Base-by-base conservation (phyloP, 2,113 vertebrate species). In the Sturnira hondurensis region DNA sequence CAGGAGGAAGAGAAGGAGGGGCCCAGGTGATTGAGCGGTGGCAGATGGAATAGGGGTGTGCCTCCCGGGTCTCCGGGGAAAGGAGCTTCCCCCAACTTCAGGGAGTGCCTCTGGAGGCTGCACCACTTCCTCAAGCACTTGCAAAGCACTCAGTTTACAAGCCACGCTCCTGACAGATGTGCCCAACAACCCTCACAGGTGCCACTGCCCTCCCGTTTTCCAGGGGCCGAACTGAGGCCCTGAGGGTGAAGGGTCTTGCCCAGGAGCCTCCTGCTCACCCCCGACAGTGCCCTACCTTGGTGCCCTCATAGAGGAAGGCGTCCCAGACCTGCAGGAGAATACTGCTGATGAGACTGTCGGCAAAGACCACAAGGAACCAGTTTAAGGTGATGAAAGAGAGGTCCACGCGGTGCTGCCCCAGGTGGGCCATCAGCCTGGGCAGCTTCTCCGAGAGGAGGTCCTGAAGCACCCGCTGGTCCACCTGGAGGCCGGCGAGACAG, bases 351-450 rank as follows among this genome's bases (percentile, higher is more conserved):
- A 99, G 98, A 95, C 98, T 99, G 98, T 99, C 99, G 47, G 99
- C 99, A 86, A 99, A 99, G 70, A 98, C 97, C 97, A 99, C 99
- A 63, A 99, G 98, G 98, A 99, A 99, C 99, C 99, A 99, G 97
- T 99, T 99, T 97, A 99, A 99, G 65, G 99, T 99, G 97, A 99
- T 96, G 43, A 99, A 98, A 2, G 99, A 99, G 36, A 99, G 98
- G 65, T 99, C 99, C 36, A 99, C 98, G 2, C 0, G 96, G 97
- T 99, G 97, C 11, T 98, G 98, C 28, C 99, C 98, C 56, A 99
- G 98, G 97, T 99, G 99, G 87, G 99, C 97, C n/a, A 92, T 98
- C 33, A 99, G 97, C 14, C 98, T 97, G 89, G 99, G 99, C 84
- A 99, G 98, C 95, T 99, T 99, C 97, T 99, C 99, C 0, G 96